phyloP scores from a whole-genome alignment of 30 jellyfish, hydroid and myxozoan genomes.

The Phacellophora camtschatica region DNA sequence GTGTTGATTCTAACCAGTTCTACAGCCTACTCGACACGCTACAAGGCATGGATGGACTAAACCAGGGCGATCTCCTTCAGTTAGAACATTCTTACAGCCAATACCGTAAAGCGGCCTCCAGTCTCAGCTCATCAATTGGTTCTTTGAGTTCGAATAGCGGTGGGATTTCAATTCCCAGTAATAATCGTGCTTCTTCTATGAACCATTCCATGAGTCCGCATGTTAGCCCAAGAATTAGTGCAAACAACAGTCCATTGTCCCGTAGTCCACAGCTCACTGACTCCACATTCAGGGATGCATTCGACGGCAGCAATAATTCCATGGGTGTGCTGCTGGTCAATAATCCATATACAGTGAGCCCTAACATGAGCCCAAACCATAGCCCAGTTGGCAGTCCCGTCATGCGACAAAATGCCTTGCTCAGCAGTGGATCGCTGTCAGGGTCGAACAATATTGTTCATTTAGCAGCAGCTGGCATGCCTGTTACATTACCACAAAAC shows the following conservation, averaged over 20 bases:
- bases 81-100: constrained; percentile 84
- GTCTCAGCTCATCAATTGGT: constrained; percentile 48
- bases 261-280: constrained; percentile 20
- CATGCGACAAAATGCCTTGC: constrained; percentile 47
- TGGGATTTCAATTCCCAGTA: constrained; percentile 12
- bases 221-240: constrained; percentile 36
- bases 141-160: constrained; percentile 44
- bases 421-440: constrained; percentile 54
- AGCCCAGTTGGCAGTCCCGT: constrained; percentile 69
- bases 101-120: constrained; percentile 68
- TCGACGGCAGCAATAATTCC: constrained; percentile 9
- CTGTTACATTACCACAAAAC: constrained; percentile 13
- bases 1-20: constrained; percentile 81
- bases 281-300: neutral
- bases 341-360: constrained; percentile 3
- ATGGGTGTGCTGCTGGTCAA: constrained; percentile 6
- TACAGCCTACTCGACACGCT: constrained; percentile 83
- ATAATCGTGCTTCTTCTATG: constrained; percentile 20
- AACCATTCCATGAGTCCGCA: neutral
- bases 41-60: constrained; percentile 87
- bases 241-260: constrained; percentile 14
- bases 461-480: constrained; percentile 23
- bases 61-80: constrained; percentile 79
- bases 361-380: constrained; percentile 69
- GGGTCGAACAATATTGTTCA: neutral